Evolutionary conservation across 2,113 vertebrate species (phyloP), one percentile per base, ranked within the genome.

Genomic region (Tachysurus fulvidraco): DNA sequence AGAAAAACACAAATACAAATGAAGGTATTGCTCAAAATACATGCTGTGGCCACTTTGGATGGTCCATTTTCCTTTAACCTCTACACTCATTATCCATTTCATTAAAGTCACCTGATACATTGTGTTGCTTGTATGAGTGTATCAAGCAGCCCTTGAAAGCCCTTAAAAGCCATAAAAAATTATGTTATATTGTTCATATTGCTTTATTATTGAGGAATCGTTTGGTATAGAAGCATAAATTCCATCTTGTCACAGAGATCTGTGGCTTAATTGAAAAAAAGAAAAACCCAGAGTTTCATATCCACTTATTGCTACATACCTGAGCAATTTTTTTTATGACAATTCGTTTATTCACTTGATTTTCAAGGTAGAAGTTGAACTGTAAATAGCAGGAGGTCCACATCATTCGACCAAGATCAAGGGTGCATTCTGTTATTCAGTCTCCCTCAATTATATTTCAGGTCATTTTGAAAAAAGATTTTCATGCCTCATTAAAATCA

Each of bases 1-100:
- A 73, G 74, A 80, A 41, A 73, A 89, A 86, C 83, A 77, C 80
- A 74, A 54, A 73, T 52, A 83, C 86, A 59, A 76, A 87, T 89
- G 91, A 92, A 92, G 92, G 92, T 92, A 91, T 87, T 60, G 41
- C 77, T 57, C 36, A 83, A 62, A 73, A 30, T 8, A 23, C 30
- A 80, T 3, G 14, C 0, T 52, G 12, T n/a, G 46, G 36, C 30
- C 7, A 23, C 41, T 50, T 76, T 25, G 44, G 25, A 8, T 78
- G 6, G 30, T 30, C 0, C 50, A n/a, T 77, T n/a, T 17, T 30
- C 13, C 76, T 57, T 79, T 79, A 17, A 57, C 76, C n/a, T 55
- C n/a, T 55, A 19, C 52, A 30, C 7, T 55, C 16, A 79, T 30
- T 21, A 79, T 30, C 74, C 74, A 28, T 77, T 52, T 52, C 52